Base-by-base conservation (phyloP, 23 tunicate species). In the Styela plicata region DNA sequence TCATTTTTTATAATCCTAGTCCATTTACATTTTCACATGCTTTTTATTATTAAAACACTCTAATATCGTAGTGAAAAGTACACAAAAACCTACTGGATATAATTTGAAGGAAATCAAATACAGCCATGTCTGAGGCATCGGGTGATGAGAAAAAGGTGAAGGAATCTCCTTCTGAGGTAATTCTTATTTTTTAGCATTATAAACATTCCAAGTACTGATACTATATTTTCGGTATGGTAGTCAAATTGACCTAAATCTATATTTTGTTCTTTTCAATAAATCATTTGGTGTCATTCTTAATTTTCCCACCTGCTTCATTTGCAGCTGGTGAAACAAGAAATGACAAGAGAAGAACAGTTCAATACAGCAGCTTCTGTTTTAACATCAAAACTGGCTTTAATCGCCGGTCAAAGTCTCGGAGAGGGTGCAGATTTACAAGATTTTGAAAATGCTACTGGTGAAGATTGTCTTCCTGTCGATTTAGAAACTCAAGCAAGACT, bases 401-500 rank as follows among this genome's bases (percentile, higher is more conserved):
- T 44, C 57, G 57, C 57, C 13, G 57, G 57, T 5, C 57, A 44
- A 44, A 44, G 10, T 44, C 57, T 44, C 13, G 57, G 57, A 44
- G 57, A 44, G 57, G 57, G 10, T 44, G 7, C 57, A 5, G 57
- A 44, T 5, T 44, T 44, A 13, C 57, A 44, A 44, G 57, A 44
- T 44, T 44, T 44, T 44, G 57, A 44, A 44, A 44, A 44, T 13
- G 13, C 13, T 13, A 44, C 10, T 44, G 57, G 57, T 13, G 97
- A 91, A 26, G 84, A 78, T 35, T 36, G 81, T 21, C 77, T 91
- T 31, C 76, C 90, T 24, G 97, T 91, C 34, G 97, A 91, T 79
- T 80, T 86, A 62, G 97, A 85, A 82, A 91, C 97, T 27, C 98
- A 93, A 73, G 89, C 93, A 0, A 70, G 90, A 33, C 85, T 93